A percentile compares a stretch with the other conserved stretches of the same genome.
Evolutionary conservation across 2,888 invertebrate genomes (phyloP).

Genomic region (Drosophila planitibia): DNA sequence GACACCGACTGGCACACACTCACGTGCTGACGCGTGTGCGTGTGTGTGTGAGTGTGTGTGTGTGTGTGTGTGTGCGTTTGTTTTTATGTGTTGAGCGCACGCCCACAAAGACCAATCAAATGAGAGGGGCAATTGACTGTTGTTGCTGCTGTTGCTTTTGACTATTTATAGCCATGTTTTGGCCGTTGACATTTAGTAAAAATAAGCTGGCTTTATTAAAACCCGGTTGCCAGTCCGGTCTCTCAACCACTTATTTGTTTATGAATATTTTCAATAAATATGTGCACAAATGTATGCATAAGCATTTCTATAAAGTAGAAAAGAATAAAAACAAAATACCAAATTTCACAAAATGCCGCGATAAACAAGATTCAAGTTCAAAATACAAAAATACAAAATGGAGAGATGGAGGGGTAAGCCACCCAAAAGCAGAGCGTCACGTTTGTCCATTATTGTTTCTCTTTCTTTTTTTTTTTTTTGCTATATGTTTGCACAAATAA

Average conservation of each 20-base stretch:
- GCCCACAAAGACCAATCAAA: conserved; percentile 47
- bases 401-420: conserved; percentile 18
- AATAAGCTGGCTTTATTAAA: conserved; percentile 49
- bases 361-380: conserved; percentile 68
- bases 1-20: conserved; percentile 59
- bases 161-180: conserved; percentile 65
- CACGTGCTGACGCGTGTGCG: conserved; percentile 21
- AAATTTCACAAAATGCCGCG: conserved; percentile 30
- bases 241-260: conserved; percentile 30
- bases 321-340: conserved; percentile 14
- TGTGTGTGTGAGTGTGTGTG: not conserved
- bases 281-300: not conserved
- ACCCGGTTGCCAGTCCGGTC: conserved; percentile 37
- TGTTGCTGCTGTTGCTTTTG: conserved; percentile 26
- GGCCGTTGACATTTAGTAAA: conserved; percentile 69
- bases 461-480: conserved; percentile 39
- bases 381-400: conserved; percentile 43
- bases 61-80: conserved; percentile 1
- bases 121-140: conserved; percentile 32
- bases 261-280: conserved; percentile 7
- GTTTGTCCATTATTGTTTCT: conserved; percentile 70
- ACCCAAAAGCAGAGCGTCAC: conserved; percentile 56
- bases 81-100: conserved; percentile 37
- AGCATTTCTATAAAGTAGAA: not conserved
- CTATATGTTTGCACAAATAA: conserved; percentile 57